Conservation (phyloP, 92 coral and sea anemone genomes). For the Phenganax subtilis region DNA sequence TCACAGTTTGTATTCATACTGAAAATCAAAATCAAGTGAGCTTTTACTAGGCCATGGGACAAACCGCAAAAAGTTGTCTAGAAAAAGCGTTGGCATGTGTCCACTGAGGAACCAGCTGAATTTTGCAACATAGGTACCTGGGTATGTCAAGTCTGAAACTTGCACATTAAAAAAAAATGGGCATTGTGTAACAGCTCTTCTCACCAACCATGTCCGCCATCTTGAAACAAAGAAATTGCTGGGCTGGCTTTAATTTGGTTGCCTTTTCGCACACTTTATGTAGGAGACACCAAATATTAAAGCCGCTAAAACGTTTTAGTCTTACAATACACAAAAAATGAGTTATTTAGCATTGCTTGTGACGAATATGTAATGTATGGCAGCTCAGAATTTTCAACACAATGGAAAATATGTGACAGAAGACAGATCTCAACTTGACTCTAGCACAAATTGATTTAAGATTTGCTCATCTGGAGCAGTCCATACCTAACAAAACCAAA, state of each 20-base stretch:
- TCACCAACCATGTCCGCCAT: conserved; percentile 7
- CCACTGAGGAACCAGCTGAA: conserved; percentile 24
- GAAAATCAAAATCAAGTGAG: too few species aligned
- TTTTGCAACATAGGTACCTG: background rate
- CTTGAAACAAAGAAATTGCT: conserved; percentile 9
- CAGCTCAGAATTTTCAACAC: too few species aligned
- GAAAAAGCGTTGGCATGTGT: background rate
- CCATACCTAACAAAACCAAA: too few species aligned
- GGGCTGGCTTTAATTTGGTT: conserved; percentile 10
- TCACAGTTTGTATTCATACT: too few species aligned
- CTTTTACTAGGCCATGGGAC: conserved; percentile 13
- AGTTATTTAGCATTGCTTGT: background rate
- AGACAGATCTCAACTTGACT: too few species aligned
- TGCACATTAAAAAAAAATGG: conserved; percentile 20
- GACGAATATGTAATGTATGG: too few species aligned
- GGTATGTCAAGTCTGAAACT: conserved; percentile 12
- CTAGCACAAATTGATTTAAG: too few species aligned
- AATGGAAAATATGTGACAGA: too few species aligned
- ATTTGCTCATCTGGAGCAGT: too few species aligned
- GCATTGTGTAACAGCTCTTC: background rate
- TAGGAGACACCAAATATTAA: conserved; percentile 7
- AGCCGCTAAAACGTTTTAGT: background rate
- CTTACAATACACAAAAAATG: background rate
- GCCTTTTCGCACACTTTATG: background rate
- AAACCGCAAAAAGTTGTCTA: background rate